Conservation (phyloP, 2,113 vertebrate genomes). For the Dicentrarchus labrax region DNA sequence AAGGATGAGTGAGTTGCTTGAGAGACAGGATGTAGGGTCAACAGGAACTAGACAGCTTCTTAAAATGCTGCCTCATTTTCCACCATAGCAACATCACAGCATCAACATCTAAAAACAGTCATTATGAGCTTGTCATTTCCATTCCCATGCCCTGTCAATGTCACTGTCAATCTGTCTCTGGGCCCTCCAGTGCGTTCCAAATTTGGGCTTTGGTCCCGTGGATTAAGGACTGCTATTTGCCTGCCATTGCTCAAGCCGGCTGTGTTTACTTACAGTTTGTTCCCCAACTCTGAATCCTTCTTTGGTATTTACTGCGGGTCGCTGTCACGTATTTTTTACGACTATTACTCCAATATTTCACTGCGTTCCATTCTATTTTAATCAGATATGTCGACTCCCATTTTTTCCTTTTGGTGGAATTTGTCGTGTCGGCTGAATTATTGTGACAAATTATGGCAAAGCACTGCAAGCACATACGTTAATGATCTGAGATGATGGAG, state of each 20-base stretch:
- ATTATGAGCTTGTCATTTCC: slow-evolving; percentile 36
- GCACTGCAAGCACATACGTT: not conserved
- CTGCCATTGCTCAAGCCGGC: slow-evolving; percentile 38
- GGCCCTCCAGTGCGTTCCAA: slow-evolving; percentile 21
- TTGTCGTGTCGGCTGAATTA: slow-evolving; percentile 5
- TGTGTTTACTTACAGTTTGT: slow-evolving; percentile 69
- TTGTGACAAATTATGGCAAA: slow-evolving; percentile 14
- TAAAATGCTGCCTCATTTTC: slow-evolving; percentile 20
- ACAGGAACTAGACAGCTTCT: slow-evolving; percentile 11
- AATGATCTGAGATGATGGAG: slow-evolving; percentile 52
- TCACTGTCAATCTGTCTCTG: slow-evolving; percentile 45
- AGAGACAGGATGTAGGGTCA: slow-evolving; percentile 38
- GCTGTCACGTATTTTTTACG: slow-evolving; percentile 32
- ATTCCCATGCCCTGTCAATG: slow-evolving; percentile 70
- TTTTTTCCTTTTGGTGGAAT: not conserved
- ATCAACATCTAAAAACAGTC: slow-evolving; percentile 52
- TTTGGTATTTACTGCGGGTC: slow-evolving; percentile 54
- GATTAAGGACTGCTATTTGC: slow-evolving; percentile 54
- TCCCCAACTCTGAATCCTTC: slow-evolving; percentile 40
- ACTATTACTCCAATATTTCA: slow-evolving; percentile 34
- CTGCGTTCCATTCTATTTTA: slow-evolving; percentile 46
- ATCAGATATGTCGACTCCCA: slow-evolving; percentile 5
- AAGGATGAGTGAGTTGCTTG: slow-evolving; percentile 21
- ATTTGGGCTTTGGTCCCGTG: slow-evolving; percentile 27
- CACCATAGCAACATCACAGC: slow-evolving; percentile 31